A percentile compares a stretch with the other conserved stretches of the same genome.
These are phyloP conservation scores for Ictalurus punctatus DNA, from an alignment of 2,113 vertebrate genomes.

Conservation along the genomic window DNA sequence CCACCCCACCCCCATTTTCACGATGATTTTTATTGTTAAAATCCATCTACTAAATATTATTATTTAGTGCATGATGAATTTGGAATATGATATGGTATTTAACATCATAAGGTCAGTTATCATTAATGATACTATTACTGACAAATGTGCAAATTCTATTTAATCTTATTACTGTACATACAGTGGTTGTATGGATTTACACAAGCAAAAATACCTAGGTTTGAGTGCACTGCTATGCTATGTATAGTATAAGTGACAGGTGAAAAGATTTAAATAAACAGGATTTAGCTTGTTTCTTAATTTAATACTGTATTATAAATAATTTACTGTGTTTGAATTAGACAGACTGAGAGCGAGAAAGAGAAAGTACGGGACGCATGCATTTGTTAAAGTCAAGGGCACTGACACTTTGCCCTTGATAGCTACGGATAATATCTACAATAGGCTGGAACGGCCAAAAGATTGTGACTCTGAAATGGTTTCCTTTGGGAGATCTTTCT, in stretches of 20 bases:
- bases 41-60: background rate
- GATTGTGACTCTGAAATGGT: conserved; percentile 55
- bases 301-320: background rate
- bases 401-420: conserved; percentile 57
- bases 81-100: background rate
- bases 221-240: background rate
- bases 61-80: background rate
- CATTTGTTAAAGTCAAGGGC: conserved; percentile 55
- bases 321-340: background rate
- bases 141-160: conserved; percentile 1
- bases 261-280: background rate
- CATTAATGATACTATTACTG: background rate
- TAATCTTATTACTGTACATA: background rate
- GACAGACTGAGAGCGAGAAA: background rate
- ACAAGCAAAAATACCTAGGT: background rate
- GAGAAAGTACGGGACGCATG: background rate
- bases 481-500: conserved; percentile 60
- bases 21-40: background rate
- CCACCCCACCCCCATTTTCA: background rate
- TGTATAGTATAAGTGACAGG: background rate
- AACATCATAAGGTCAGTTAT: background rate
- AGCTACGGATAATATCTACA: conserved; percentile 60
- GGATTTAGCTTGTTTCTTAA: background rate
- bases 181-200: background rate
- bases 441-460: conserved; percentile 46